Evolutionary conservation across 2,797 vertebrate genomes (phyloP), one percentile per base, ranked within the genome.

Genomic region (Nannoperca australis): DNA sequence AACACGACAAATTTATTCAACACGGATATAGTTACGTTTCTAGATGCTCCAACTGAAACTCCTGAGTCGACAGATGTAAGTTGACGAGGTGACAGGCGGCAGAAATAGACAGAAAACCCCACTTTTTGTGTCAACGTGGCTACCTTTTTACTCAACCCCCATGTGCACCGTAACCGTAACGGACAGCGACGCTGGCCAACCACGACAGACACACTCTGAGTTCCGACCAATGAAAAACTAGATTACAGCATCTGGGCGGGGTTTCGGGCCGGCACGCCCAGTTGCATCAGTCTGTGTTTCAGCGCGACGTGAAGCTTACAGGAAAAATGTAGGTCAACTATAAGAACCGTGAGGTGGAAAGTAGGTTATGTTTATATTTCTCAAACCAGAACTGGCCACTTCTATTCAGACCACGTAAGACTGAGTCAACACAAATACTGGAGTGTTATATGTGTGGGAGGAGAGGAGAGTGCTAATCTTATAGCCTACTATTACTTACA

Each of bases 121-220:
- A 38, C 36, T 70, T 72, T 72, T 66, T 13, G 54, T 91, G 94
- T 94, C 90, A 95, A 96, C 95, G 94, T 95, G 95, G 94, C 95
- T 95, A 84, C 84, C 77, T 56, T 34, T 54, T 58, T 14, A 36
- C 49, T 54, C 58, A 20, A 27, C 54, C 61, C 50, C 50, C 42
- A 71, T 59, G 70, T 58, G 59, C 38, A 8, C 3, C 44, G 0
- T 1, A 1, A 30, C 7, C 3, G 11, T 69, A 9, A 87, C 2
- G 0, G 83, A 80, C 62, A 67, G 2, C 3, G 1, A 4, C 0
- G 0, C 1, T 1, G 20, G 5, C 94, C 91, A 95, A 94, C 95
- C 81, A 89, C 2, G 6, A 24, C 18, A n/a, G 58, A 76, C 70
- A 27, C 0, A 5, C 1, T 3, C 2, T 0, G 8, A 53, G 1